phyloP scores from a whole-genome alignment of 2,797 vertebrate species.

The Stomatorhinus walkeri region DNA sequence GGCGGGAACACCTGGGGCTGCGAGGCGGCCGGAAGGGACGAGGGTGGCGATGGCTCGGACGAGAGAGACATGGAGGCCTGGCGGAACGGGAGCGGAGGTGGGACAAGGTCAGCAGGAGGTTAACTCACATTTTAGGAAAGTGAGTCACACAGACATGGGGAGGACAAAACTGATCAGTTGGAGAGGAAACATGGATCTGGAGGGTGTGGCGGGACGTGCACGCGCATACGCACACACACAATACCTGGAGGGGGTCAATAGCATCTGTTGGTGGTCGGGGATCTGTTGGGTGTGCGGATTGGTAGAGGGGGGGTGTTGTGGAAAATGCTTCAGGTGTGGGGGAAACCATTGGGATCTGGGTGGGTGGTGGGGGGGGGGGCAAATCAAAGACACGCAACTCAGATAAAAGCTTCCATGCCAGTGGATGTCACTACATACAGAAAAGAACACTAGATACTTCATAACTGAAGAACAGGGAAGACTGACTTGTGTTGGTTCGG shows the following conservation, averaged over 20 bases:
- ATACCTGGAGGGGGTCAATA: constrained; percentile 85
- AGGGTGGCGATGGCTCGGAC: constrained; percentile 77
- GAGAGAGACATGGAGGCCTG: constrained; percentile 86
- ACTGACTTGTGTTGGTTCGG: constrained; percentile 85
- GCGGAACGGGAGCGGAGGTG: not conserved
- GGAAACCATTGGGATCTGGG: constrained; percentile 79
- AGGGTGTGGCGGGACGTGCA: not conserved
- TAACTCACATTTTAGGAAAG: not conserved
- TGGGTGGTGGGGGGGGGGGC: not conserved
- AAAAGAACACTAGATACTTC: not conserved
- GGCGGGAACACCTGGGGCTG: constrained; percentile 89
- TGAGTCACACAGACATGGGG: not conserved
- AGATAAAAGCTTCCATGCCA: not conserved
- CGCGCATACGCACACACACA: not conserved
- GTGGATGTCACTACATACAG: not conserved
- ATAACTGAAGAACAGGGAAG: not conserved
- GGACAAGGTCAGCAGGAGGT: no score
- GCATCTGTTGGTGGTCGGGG: constrained; percentile 75
- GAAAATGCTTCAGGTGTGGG: constrained; percentile 73
- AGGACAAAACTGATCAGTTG: not conserved
- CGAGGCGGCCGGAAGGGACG: constrained; percentile 73
- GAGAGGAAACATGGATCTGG: not conserved
- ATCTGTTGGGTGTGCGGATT: constrained; percentile 79
- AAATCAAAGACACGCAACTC: not conserved
- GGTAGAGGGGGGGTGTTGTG: constrained; percentile 77